A percentile compares a stretch with the other conserved stretches of the same genome.
Evolutionary conservation across 2,888 invertebrate genomes (phyloP).

Genomic region (Parelbella ahira): DNA sequence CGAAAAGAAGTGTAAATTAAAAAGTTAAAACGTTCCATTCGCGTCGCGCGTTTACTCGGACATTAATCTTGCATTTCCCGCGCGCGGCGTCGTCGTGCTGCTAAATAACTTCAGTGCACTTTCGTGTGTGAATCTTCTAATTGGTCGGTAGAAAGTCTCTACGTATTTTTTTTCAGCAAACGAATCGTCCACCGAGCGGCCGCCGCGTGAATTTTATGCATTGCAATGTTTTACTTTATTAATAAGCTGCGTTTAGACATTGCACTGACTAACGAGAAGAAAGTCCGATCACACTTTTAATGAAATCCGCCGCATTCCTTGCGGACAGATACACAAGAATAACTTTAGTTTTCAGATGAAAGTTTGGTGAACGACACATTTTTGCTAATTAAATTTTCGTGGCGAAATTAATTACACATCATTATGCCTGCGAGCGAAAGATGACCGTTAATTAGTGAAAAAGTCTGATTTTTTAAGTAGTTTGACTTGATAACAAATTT

Average conservation of each 20-base stretch:
- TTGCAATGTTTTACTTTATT: slow-evolving; percentile 46
- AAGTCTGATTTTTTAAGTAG: slow-evolving; percentile 12
- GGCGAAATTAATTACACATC: slow-evolving; percentile 35
- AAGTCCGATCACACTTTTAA: slow-evolving; percentile 65
- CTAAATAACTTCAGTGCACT: slow-evolving; percentile 50
- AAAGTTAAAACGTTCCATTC: slow-evolving; percentile 33
- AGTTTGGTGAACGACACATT: slow-evolving; percentile 31
- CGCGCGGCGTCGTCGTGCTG: slow-evolving; percentile 36
- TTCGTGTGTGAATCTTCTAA: slow-evolving; percentile 77
- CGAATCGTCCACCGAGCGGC: slow-evolving; percentile 46
- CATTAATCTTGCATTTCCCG: slow-evolving; percentile 41
- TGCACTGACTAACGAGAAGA: slow-evolving; percentile 71
- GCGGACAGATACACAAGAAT: slow-evolving; percentile 21
- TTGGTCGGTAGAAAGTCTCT: slow-evolving; percentile 69
- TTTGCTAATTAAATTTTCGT: slow-evolving; percentile 37
- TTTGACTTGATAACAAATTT: slow-evolving; percentile 12
- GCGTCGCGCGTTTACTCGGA: slow-evolving; percentile 28
- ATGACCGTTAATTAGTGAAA: slow-evolving; percentile 23
- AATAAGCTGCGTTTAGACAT: slow-evolving; percentile 55
- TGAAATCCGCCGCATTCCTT: slow-evolving; percentile 56
- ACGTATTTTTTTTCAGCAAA: slow-evolving; percentile 57
- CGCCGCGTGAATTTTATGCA: slow-evolving; percentile 60
- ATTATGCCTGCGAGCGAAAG: slow-evolving; percentile 23
- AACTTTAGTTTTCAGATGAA: slow-evolving; percentile 33
- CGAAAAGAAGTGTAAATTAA: slow-evolving; percentile 34